A percentile compares a stretch with the other conserved stretches of the same genome.
These are phyloP conservation scores for Anthopleura sola DNA, from an alignment of 64 coral and sea anemone genomes.

Conservation along the genomic window DNA sequence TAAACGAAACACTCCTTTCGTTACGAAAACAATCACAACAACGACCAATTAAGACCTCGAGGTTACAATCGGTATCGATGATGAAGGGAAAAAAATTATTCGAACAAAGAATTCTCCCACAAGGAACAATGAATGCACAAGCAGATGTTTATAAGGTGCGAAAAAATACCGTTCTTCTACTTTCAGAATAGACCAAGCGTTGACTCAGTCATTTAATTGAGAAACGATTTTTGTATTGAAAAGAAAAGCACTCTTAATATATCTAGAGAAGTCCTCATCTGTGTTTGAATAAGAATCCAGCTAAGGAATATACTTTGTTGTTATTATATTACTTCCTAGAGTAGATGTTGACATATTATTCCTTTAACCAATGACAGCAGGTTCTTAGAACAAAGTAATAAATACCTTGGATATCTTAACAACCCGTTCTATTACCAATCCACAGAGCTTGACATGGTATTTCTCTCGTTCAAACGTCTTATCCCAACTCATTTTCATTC, in stretches of 20 bases:
- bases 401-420: conserved; percentile 7
- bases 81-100: conserved; percentile 4
- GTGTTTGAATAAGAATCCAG: conserved; percentile 7
- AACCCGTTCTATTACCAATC: not conserved
- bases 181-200: not conserved
- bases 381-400: not conserved
- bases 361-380: not conserved
- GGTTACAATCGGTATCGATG: not conserved
- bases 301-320: not conserved
- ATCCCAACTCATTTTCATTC: not conserved
- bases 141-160: not conserved
- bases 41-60: not conserved
- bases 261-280: not conserved
- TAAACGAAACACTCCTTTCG: conserved; percentile 8
- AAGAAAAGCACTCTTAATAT: not conserved
- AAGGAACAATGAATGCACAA: not conserved
- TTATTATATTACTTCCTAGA: not conserved
- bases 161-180: not conserved
- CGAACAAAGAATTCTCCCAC: not conserved
- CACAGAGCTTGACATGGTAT: not conserved
- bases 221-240: not conserved
- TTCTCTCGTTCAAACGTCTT: not conserved
- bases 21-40: conserved; percentile 10
- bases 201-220: not conserved
- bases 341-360: conserved; percentile 6